These are phyloP conservation scores for Paraescarpia echinospica DNA, from an alignment of 1,140 invertebrate species.

Conservation along the genomic window DNA sequence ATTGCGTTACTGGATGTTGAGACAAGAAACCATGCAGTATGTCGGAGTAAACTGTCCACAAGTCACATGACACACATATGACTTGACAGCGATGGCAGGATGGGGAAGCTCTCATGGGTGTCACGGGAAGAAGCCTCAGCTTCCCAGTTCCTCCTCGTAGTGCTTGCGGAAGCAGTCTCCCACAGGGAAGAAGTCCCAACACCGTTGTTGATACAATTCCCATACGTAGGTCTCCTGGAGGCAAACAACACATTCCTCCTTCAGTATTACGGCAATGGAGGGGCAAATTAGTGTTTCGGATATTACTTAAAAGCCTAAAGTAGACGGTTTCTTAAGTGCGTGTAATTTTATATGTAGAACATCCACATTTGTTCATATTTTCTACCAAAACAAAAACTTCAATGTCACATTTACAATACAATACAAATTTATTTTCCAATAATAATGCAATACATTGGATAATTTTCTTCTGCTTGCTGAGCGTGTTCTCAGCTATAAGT, in stretches of 20 bases:
- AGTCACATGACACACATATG: neutral
- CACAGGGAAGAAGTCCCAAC: slow-evolving; percentile 95
- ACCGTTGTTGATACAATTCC: slow-evolving; percentile 97
- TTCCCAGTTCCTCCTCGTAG: slow-evolving; percentile 79
- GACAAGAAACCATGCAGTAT: neutral
- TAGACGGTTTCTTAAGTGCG: too few species aligned
- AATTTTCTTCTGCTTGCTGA: neutral
- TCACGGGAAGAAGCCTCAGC: neutral
- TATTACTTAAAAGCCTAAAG: too few species aligned
- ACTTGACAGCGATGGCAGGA: neutral
- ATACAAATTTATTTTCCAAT: too few species aligned
- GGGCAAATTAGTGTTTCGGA: too few species aligned
- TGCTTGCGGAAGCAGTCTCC: slow-evolving; percentile 99
- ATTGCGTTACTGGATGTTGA: neutral
- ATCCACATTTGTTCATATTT: too few species aligned
- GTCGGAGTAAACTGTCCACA: neutral
- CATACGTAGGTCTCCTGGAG: slow-evolving; percentile 92
- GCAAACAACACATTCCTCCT: neutral
- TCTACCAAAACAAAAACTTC: too few species aligned
- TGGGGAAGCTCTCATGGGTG: neutral
- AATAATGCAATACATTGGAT: too few species aligned
- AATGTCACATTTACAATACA: too few species aligned
- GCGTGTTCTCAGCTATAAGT: neutral
- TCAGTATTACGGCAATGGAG: neutral
- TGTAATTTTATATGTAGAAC: too few species aligned